Percentiles rank a stretch among this genome's conserved stretches.
Conservation (phyloP, 2,113 vertebrate species). For the Mormyrus iriodes region DNA sequence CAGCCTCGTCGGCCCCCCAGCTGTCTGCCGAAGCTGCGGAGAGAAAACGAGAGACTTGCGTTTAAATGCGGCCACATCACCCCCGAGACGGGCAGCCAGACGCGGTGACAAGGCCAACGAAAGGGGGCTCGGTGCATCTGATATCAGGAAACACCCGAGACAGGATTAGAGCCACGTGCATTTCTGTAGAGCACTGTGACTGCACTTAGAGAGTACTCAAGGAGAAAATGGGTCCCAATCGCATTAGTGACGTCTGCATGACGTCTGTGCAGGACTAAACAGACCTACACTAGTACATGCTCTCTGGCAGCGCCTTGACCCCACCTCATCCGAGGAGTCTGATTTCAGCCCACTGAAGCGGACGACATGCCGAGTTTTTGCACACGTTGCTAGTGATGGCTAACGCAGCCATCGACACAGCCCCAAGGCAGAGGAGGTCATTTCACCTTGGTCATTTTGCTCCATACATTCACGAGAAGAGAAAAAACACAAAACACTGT, state of each 20-base stretch:
- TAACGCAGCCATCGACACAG: background rate
- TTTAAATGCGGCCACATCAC: background rate
- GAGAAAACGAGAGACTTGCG: background rate
- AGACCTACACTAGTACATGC: background rate
- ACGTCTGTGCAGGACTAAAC: background rate
- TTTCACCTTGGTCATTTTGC: background rate
- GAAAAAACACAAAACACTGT: background rate
- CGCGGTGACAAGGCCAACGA: background rate
- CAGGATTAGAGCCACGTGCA: background rate
- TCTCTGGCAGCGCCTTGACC: background rate
- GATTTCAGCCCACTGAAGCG: background rate
- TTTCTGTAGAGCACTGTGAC: background rate
- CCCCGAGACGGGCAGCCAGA: background rate
- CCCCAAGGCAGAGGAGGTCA: background rate
- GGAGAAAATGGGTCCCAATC: background rate
- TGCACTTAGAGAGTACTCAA: background rate
- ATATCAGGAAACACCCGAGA: background rate
- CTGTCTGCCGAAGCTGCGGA: constrained; percentile 89
- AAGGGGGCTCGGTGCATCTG: background rate
- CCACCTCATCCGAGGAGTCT: background rate
- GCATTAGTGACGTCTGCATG: background rate
- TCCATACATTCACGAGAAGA: background rate
- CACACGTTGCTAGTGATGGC: background rate
- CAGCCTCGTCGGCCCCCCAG: constrained; percentile 90
- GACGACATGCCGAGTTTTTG: background rate